A percentile compares a stretch with the other conserved stretches of the same genome.
phyloP scores from a whole-genome alignment of 2,888 invertebrate species.

The Lithophane ornitopus region DNA sequence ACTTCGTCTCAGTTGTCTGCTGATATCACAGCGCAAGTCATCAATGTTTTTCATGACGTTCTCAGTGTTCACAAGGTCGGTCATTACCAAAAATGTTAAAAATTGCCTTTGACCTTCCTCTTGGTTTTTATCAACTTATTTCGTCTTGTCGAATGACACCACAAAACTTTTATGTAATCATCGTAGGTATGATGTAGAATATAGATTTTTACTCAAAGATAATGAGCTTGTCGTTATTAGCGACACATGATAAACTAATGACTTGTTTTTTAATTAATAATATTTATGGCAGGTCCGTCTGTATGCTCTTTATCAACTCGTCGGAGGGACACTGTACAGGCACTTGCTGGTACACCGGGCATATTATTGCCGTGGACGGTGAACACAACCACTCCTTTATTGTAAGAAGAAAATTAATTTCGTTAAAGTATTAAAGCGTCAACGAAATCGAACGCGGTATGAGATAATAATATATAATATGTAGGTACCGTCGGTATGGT shows the following conservation, averaged over 20 bases:
- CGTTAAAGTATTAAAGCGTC: neutral
- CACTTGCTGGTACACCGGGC: neutral
- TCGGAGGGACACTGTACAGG: neutral
- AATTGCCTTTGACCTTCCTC: conserved; percentile 13
- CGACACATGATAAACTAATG: too few relatives aligned
- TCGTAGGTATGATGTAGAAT: neutral
- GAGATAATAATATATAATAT: neutral
- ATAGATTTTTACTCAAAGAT: neutral
- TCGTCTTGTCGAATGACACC: neutral
- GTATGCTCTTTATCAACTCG: neutral
- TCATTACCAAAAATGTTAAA: neutral
- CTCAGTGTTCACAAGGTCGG: neutral
- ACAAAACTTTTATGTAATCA: neutral
- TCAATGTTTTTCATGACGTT: neutral
- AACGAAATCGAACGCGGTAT: neutral
- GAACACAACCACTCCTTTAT: neutral
- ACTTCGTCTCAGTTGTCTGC: neutral
- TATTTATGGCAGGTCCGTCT: neutral
- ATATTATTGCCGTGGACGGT: neutral
- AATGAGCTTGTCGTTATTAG: too few relatives aligned
- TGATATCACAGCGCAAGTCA: neutral
- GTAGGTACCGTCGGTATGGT: neutral
- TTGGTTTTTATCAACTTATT: conserved; percentile 1
- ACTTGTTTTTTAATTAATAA: too few relatives aligned
- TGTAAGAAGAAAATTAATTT: conserved; percentile 1